Evolutionary conservation across 2,888 invertebrate species (phyloP).

Genomic region (Heliconius erato): DNA sequence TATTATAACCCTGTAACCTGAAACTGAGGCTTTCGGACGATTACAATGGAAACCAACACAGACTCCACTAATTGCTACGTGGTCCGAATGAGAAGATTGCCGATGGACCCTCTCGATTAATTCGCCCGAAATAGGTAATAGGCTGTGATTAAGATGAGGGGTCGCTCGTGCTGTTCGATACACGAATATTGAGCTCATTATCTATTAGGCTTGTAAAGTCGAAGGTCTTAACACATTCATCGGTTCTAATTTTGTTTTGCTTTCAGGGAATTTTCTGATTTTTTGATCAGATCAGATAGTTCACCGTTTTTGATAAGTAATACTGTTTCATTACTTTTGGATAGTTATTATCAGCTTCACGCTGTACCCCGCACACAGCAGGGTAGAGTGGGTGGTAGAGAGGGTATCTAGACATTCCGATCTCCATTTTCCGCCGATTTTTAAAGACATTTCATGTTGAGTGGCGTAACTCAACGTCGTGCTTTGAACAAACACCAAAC

Average conservation of each 20-base stretch:
- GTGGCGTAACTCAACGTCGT: too few relatives aligned
- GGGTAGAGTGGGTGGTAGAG: too few relatives aligned
- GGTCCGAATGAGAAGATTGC: slow-evolving; percentile 65
- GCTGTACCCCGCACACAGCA: too few relatives aligned
- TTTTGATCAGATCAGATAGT: background rate
- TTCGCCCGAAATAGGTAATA: slow-evolving; percentile 50
- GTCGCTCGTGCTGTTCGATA: slow-evolving; percentile 35
- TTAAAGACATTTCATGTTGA: too few relatives aligned
- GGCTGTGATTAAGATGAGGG: slow-evolving; percentile 48
- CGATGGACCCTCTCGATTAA: slow-evolving; percentile 52
- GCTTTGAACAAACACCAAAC: too few relatives aligned
- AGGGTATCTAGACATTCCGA: too few relatives aligned
- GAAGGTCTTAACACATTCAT: background rate
- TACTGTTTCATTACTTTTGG: too few relatives aligned
- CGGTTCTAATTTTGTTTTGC: background rate
- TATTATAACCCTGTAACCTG: background rate
- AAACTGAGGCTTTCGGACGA: background rate
- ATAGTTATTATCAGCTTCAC: too few relatives aligned
- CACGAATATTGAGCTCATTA: slow-evolving; percentile 34
- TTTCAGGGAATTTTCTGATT: background rate
- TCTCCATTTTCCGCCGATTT: too few relatives aligned
- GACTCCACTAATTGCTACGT: slow-evolving; percentile 76
- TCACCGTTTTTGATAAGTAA: background rate
- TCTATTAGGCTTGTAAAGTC: slow-evolving; percentile 16
- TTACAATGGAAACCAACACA: slow-evolving; percentile 44